phyloP scores from a whole-genome alignment of 1,140 invertebrate species.

The Rhizoglyphus robini region DNA sequence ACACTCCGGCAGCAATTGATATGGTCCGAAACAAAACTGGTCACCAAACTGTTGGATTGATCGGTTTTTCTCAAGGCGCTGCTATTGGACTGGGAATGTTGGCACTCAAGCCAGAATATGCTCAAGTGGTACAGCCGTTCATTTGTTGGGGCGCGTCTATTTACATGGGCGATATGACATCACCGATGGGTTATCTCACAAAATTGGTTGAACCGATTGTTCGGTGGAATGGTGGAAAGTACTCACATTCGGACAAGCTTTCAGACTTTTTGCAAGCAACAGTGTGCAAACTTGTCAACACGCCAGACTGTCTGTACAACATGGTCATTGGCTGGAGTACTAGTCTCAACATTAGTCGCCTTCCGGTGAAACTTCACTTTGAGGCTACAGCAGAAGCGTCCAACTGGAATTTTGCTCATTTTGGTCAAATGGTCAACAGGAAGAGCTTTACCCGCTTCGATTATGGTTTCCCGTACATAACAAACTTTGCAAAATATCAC shows the following conservation, averaged over 20 bases:
- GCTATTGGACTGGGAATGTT: conserved; percentile 47
- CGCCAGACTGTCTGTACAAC: not conserved
- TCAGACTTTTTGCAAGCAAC: not conserved
- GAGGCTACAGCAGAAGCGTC: conserved; percentile 70
- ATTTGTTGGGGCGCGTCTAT: conserved; percentile 59
- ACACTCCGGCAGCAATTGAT: conserved; percentile 39
- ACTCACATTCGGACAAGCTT: not conserved
- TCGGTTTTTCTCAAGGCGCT: conserved; percentile 53
- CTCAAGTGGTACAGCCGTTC: conserved; percentile 39
- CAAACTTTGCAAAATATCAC: conserved; percentile 8
- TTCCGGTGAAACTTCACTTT: conserved; percentile 59
- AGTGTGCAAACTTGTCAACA: not conserved
- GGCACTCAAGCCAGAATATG: conserved; percentile 48
- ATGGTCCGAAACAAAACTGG: conserved; percentile 40
- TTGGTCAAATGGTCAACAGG: conserved; percentile 34
- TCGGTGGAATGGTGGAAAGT: not conserved
- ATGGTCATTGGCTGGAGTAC: not conserved
- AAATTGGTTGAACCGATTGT: not conserved
- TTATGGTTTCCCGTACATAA: conserved; percentile 21
- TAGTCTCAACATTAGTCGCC: conserved; percentile 41
- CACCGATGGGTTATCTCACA: not conserved
- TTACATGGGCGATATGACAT: conserved; percentile 36
- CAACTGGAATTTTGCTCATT: conserved; percentile 52
- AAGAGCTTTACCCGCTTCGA: conserved; percentile 27
- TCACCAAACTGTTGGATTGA: conserved; percentile 43